Conservation (phyloP, 2,888 invertebrate genomes). For the Alviniconcha strummeri region DNA sequence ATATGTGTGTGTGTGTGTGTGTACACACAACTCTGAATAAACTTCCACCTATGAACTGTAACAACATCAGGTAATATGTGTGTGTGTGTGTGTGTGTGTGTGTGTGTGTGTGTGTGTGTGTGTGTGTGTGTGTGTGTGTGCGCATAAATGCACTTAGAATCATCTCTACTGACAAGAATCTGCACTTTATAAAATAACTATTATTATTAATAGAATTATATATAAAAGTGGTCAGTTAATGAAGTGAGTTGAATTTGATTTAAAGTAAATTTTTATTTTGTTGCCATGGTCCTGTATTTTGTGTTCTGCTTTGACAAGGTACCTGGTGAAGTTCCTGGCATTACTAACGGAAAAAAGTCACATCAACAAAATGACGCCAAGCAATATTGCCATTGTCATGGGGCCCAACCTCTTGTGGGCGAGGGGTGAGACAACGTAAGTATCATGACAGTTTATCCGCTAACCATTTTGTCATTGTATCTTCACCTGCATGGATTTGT, state of each 20-base stretch:
- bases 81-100: conserved; percentile 61
- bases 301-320: conserved; percentile 55
- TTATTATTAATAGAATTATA: not conserved
- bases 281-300: not conserved
- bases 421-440: conserved; percentile 66
- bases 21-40: conserved; percentile 84
- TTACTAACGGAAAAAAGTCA: conserved; percentile 88
- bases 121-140: conserved; percentile 57
- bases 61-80: conserved; percentile 83
- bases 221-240: not conserved
- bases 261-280: not conserved
- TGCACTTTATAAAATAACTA: not conserved
- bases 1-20: not conserved
- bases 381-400: conserved; percentile 96
- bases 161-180: not conserved
- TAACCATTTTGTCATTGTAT: too few relatives aligned
- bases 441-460: not conserved
- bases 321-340: conserved; percentile 92
- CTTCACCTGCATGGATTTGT: too few relatives aligned
- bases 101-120: not conserved
- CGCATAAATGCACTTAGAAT: not conserved
- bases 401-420: conserved; percentile 96
- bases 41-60: conserved; percentile 87
- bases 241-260: not conserved
- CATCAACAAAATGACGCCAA: conserved; percentile 96